A percentile compares a stretch with the other conserved stretches of the same genome.
Evolutionary conservation across 1,140 invertebrate species (phyloP).

Genomic region (Diachasmimorpha longicaudata): DNA sequence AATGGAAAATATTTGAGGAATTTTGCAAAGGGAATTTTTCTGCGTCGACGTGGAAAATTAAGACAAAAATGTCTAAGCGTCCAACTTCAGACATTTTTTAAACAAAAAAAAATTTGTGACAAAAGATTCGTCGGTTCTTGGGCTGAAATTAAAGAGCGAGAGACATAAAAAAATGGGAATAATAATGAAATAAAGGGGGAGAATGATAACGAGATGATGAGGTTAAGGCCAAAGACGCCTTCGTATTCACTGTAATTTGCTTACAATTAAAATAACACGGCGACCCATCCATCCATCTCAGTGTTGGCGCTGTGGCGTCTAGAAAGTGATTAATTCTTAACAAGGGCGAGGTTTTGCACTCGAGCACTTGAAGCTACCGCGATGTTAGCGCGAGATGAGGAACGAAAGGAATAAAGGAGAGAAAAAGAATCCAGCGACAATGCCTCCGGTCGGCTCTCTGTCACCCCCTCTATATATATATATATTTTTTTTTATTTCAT

Average conservation of each 20-base stretch:
- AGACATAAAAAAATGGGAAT: not conserved
- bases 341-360: constrained; percentile 45
- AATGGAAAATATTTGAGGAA: too few species aligned
- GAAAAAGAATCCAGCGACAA: constrained; percentile 2
- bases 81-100: too few species aligned
- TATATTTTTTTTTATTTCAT: not conserved
- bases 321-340: constrained; percentile 58
- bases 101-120: too few species aligned
- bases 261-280: constrained; percentile 54
- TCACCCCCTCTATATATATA: constrained; percentile 9
- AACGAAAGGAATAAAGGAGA: constrained; percentile 33
- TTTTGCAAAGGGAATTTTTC: too few species aligned
- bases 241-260: constrained; percentile 37
- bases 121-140: not conserved
- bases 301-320: constrained; percentile 11
- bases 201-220: constrained; percentile 11
- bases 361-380: constrained; percentile 42
- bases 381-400: constrained; percentile 23
- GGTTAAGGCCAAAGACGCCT: not conserved
- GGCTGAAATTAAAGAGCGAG: not conserved
- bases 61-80: too few species aligned
- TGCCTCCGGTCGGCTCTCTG: not conserved
- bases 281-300: constrained; percentile 26
- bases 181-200: constrained; percentile 13
- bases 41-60: too few species aligned